Conservation (phyloP, 2,888 invertebrate genomes). For the Xestia c-nigrum region DNA sequence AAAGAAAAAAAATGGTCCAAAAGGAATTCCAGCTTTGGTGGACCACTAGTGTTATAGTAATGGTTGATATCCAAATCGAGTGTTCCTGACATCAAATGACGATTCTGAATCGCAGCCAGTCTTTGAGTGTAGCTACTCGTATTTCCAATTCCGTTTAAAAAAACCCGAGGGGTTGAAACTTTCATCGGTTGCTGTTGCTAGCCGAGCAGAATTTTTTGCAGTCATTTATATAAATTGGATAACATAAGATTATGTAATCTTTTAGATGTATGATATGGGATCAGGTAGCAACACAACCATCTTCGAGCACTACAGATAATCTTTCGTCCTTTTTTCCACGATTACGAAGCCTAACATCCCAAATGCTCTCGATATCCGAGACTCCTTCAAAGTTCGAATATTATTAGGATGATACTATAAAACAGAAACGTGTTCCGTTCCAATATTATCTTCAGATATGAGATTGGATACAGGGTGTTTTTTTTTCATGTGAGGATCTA, state of each 20-base stretch:
- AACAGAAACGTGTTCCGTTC: slow-evolving; percentile 45
- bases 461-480: slow-evolving; percentile 22
- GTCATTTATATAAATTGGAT: background rate
- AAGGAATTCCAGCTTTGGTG: background rate
- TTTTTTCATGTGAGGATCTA: slow-evolving; percentile 9
- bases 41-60: background rate
- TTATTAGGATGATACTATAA: slow-evolving; percentile 41
- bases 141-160: background rate
- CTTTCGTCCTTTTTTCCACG: background rate
- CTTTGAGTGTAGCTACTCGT: background rate
- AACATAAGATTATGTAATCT: background rate
- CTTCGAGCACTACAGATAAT: slow-evolving; percentile 8
- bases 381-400: slow-evolving; percentile 25
- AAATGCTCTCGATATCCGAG: slow-evolving; percentile 10
- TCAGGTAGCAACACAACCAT: background rate
- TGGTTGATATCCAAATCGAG: background rate
- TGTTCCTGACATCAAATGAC: background rate
- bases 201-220: background rate
- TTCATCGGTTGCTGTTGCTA: background rate
- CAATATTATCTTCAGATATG: slow-evolving; percentile 31
- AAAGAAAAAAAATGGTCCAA: background rate
- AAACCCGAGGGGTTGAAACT: background rate
- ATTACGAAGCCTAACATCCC: slow-evolving; percentile 11
- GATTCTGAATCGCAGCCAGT: background rate
- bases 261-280: background rate